Conservation (phyloP, 2,888 invertebrate genomes). For the Thecophora atra region DNA sequence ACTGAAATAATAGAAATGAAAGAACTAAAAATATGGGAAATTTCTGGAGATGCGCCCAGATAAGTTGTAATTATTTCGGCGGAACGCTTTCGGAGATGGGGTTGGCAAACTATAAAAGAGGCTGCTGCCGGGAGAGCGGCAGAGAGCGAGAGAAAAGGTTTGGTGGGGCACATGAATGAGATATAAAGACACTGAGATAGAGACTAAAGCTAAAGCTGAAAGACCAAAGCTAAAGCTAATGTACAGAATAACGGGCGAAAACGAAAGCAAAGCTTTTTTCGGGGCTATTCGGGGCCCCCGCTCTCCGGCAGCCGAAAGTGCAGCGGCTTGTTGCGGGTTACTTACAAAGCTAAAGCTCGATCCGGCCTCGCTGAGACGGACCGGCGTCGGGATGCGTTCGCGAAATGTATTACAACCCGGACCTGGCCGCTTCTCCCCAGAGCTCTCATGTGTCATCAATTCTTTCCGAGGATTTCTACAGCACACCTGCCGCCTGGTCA, state of each 20-base stretch:
- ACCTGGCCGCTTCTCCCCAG: slow-evolving; percentile 67
- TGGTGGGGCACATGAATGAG: background rate
- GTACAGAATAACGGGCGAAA: slow-evolving; percentile 1
- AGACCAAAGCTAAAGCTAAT: slow-evolving; percentile 21
- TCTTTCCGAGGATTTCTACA: slow-evolving; percentile 67
- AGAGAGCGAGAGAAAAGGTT: slow-evolving; percentile 9
- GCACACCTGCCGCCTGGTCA: slow-evolving; percentile 74
- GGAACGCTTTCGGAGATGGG: slow-evolving; percentile 38
- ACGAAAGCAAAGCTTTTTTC: slow-evolving; percentile 9
- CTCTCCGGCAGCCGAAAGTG: slow-evolving; percentile 7
- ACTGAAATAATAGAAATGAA: slow-evolving; percentile 43
- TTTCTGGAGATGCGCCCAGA: slow-evolving; percentile 65
- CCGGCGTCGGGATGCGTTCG: slow-evolving; percentile 41
- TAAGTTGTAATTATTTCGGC: slow-evolving; percentile 66
- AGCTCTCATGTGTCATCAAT: slow-evolving; percentile 61
- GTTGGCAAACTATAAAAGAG: slow-evolving; percentile 17
- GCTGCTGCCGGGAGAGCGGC: background rate
- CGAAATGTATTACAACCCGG: slow-evolving; percentile 67
- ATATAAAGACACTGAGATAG: slow-evolving; percentile 12
- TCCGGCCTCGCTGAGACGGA: background rate
- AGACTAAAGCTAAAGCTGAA: background rate
- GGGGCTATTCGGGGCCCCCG: background rate
- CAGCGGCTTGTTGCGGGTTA: slow-evolving; percentile 21
- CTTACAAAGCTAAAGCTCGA: slow-evolving; percentile 18
- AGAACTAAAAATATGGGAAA: slow-evolving; percentile 54